Evolutionary conservation across 2,797 vertebrate genomes (phyloP), one percentile per base, ranked within the genome.

Genomic region (Geotrypetes seraphini): DNA sequence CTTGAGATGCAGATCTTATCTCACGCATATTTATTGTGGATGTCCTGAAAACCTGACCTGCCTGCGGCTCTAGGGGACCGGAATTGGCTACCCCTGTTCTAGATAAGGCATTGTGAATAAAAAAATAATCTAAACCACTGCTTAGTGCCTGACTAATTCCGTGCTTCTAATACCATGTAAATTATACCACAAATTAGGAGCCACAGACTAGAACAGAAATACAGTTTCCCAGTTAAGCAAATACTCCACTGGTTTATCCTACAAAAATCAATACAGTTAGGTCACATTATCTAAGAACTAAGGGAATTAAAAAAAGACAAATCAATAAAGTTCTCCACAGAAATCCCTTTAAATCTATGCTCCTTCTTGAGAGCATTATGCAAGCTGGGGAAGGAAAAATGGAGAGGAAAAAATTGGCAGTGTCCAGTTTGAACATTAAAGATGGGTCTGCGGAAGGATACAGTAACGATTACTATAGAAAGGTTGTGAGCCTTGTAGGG

Each of bases 261-360:
- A 53, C 39, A 38, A 57, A 41, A 33, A 47, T 33, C 30, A 50
- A 45, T 41, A 38, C 43, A 39, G 50, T 25, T 24, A 45, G 36
- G 21, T 33, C 29, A 35, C 31, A 21, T 61, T 35, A 6, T 33
- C 16, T 27, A 35, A 45, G 49, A 47, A 35, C 29, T 41, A 52
- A 61, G 46, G 30, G 25, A 61, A 62, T 47, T 47, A 54, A 31
- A 47, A 31, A 47, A 57, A 25, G 48, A 39, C 53, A 36, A 45
- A 52, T 63, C 50, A 42, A 53, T 63, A 50, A 13, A 42, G 19
- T 27, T 32, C 12, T 39, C 62, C 51, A 45, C 19, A 47, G 56
- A 15, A 55, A 36, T 24, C 35, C 20, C 48, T 45, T 48, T 46
- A 45, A 47, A 51, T 62, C 43, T 50, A 26, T 40, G 31, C 52